phyloP scores from a whole-genome alignment of 2,888 invertebrate species.

The Plutella xylostella region DNA sequence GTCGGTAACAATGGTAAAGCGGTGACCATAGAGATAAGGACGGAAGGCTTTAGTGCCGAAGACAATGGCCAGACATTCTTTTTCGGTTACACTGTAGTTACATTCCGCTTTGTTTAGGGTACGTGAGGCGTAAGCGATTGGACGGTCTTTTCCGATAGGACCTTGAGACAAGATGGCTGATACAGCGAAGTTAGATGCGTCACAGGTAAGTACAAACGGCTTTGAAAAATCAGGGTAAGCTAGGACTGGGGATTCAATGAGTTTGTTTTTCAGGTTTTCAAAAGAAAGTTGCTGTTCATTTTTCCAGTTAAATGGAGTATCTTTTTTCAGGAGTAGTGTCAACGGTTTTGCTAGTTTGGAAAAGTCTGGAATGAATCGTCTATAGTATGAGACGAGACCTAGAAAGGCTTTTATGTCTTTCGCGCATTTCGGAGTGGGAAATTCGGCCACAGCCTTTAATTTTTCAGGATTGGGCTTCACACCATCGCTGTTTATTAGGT shows the following conservation, averaged over 20 bases:
- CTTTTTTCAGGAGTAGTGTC: conserved; percentile 1
- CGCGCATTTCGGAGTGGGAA: neutral
- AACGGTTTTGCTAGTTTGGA: conserved; percentile 22
- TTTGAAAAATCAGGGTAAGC: conserved; percentile 16
- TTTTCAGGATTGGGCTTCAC: neutral
- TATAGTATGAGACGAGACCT: neutral
- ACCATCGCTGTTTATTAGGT: neutral
- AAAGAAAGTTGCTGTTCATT: conserved; percentile 10
- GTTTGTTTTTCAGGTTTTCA: conserved; percentile 9
- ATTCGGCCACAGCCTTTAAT: neutral
- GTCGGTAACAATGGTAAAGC: conserved; percentile 14
- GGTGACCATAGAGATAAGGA: conserved; percentile 14
- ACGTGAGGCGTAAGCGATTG: conserved; percentile 20
- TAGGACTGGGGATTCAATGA: conserved; percentile 7
- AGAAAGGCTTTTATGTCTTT: neutral
- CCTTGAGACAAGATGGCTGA: conserved; percentile 9
- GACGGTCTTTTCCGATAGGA: conserved; percentile 13
- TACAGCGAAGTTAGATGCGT: conserved; percentile 18
- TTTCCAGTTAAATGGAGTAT: conserved; percentile 6
- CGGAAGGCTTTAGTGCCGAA: conserved; percentile 15
- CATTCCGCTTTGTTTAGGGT: conserved; percentile 22
- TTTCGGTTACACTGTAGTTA: conserved; percentile 15
- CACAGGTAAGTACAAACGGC: conserved; percentile 24
- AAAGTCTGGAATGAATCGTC: neutral
- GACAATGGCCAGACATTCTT: conserved; percentile 9